These are phyloP conservation scores for Heliconius congener DNA, from an alignment of 1,140 invertebrate species.

Conservation along the genomic window DNA sequence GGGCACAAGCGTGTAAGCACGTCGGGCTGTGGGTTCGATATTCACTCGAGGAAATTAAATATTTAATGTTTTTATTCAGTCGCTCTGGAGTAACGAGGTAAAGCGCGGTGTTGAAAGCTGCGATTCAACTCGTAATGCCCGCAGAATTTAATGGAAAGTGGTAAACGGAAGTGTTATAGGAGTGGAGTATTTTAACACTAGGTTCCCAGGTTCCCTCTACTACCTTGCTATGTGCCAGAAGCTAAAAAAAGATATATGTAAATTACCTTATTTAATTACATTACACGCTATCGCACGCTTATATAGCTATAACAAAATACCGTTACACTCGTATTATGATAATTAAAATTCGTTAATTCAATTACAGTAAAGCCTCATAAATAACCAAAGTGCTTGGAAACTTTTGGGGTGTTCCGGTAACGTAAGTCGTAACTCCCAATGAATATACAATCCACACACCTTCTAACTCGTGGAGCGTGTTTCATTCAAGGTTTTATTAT, in stretches of 20 bases:
- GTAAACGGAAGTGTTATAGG: too few species aligned
- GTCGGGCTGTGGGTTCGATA: too few species aligned
- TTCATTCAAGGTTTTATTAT: background rate
- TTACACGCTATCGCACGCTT: background rate
- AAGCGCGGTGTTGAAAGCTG: too few species aligned
- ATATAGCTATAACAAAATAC: background rate
- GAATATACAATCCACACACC: conserved; percentile 9
- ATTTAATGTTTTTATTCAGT: too few species aligned
- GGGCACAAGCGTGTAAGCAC: too few species aligned
- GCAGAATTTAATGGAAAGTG: too few species aligned
- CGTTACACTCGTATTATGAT: background rate
- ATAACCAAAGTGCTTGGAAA: background rate
- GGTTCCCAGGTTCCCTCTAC: background rate
- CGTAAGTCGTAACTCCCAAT: background rate
- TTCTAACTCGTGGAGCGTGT: background rate
- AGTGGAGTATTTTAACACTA: too few species aligned
- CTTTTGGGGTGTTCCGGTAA: background rate
- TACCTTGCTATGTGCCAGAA: background rate
- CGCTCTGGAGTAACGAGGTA: too few species aligned
- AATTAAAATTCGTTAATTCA: conserved; percentile 4
- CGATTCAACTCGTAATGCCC: too few species aligned
- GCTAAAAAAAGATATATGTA: background rate
- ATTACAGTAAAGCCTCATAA: conserved; percentile 12
- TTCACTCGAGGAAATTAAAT: too few species aligned
- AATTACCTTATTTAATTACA: background rate